Conservation (phyloP, 2,797 vertebrate species). For the Sylvia borin region DNA sequence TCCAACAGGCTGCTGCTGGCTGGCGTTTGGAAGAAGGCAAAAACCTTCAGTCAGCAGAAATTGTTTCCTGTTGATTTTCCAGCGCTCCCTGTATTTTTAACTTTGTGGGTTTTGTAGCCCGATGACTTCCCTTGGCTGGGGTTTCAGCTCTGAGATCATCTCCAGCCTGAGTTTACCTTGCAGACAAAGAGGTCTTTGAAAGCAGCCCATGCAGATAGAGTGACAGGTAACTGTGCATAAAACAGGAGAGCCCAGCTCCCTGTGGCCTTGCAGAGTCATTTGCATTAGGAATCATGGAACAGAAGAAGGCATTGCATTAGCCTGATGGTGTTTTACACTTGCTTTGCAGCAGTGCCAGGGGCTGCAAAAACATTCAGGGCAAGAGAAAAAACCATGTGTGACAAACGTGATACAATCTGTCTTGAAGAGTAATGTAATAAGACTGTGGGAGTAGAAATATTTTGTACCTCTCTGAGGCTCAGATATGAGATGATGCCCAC, state of each 20-base stretch:
- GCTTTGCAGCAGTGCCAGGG: not conserved
- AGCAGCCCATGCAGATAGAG: conserved; percentile 1
- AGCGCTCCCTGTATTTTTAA: conserved; percentile 61
- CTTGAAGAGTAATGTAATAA: not conserved
- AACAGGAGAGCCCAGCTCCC: not conserved
- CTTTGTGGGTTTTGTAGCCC: conserved; percentile 44
- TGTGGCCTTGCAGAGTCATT: not conserved
- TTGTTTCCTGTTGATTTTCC: conserved; percentile 65
- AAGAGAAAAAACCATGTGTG: not conserved
- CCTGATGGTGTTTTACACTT: not conserved
- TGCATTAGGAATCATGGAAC: not conserved
- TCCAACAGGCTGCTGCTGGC: not conserved
- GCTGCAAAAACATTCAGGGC: conserved; percentile 14
- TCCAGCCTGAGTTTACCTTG: conserved; percentile 60
- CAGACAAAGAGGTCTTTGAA: conserved; percentile 68
- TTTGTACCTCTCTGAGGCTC: not conserved
- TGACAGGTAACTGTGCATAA: not conserved
- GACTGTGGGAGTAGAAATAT: not conserved
- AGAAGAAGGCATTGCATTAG: not conserved
- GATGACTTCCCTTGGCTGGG: conserved; percentile 58
- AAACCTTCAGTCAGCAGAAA: conserved; percentile 58
- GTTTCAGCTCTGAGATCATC: conserved; percentile 49
- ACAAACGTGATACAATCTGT: not conserved
- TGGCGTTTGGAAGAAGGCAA: conserved; percentile 8
- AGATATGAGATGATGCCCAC: not conserved